Conservation (phyloP, 2,113 vertebrate species). For the Columbina picui region DNA sequence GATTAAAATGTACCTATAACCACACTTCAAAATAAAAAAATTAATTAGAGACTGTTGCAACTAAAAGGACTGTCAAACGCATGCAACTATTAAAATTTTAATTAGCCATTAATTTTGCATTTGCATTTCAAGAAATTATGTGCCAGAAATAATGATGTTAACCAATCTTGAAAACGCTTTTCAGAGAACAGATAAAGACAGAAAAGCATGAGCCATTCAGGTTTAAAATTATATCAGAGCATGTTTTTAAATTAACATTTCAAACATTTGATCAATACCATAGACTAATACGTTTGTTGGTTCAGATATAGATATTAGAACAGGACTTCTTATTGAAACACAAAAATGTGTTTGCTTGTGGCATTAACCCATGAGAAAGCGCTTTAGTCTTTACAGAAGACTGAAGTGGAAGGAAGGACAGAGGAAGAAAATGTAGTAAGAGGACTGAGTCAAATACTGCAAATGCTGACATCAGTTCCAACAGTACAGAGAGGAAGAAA, state of each 20-base stretch:
- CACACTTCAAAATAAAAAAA: not conserved
- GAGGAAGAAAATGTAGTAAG: not conserved
- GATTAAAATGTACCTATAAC: not conserved
- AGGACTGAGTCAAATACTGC: not conserved
- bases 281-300: not conserved
- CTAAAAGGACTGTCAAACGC: not conserved
- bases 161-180: not conserved
- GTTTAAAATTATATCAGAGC: not conserved
- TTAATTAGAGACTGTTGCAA: slow-evolving; percentile 14
- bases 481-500: not conserved
- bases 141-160: slow-evolving; percentile 1
- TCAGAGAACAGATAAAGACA: not conserved
- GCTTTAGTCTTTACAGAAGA: not conserved
- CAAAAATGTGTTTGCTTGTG: not conserved
- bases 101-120: slow-evolving; percentile 27
- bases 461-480: not conserved
- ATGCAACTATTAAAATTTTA: not conserved
- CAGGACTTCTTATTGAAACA: not conserved
- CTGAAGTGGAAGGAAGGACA: not conserved
- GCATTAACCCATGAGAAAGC: not conserved
- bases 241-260: not conserved
- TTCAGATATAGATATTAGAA: not conserved
- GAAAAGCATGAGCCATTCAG: not conserved
- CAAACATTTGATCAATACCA: not conserved
- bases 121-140: slow-evolving; percentile 15